phyloP scores from a whole-genome alignment of 2,797 vertebrate genomes.

The Diceros bicornis region DNA sequence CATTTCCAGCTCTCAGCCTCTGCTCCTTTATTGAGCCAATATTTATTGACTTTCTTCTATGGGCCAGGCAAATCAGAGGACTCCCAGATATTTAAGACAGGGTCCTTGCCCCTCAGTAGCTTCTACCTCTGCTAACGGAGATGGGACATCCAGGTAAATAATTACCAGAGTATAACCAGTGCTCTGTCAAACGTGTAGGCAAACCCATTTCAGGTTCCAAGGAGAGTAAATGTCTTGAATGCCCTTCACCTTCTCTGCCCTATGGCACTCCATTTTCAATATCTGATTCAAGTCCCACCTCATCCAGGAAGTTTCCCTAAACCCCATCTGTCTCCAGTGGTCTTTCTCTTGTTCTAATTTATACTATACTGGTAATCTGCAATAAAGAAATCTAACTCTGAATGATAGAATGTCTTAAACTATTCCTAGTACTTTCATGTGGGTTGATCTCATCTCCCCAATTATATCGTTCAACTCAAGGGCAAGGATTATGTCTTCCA shows the following conservation, averaged over 20 bases:
- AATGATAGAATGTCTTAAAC: not conserved
- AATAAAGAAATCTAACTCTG: not conserved
- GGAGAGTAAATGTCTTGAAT: not conserved
- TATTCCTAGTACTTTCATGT: not conserved
- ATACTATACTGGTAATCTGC: not conserved
- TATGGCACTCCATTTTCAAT: not conserved
- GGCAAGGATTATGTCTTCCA: not conserved
- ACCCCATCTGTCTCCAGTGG: not conserved
- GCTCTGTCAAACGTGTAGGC: not conserved
- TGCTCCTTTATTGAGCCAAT: not conserved
- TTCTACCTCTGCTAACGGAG: not conserved
- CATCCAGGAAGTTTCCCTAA: not conserved
- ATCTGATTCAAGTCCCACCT: not conserved
- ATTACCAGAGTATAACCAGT: not conserved
- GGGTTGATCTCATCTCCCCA: not conserved
- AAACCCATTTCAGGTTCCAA: not conserved
- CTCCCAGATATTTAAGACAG: not conserved
- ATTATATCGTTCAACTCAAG: not conserved
- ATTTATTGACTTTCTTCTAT: not conserved
- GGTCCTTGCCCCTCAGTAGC: not conserved
- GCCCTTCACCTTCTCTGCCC: not conserved
- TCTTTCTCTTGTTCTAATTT: constrained; percentile 17
- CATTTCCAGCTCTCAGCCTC: not conserved
- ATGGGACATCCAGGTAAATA: not conserved
- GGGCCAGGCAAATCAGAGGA: not conserved